Base-by-base conservation (phyloP, 2,113 vertebrate genomes). In the Ophiodon elongatus region DNA sequence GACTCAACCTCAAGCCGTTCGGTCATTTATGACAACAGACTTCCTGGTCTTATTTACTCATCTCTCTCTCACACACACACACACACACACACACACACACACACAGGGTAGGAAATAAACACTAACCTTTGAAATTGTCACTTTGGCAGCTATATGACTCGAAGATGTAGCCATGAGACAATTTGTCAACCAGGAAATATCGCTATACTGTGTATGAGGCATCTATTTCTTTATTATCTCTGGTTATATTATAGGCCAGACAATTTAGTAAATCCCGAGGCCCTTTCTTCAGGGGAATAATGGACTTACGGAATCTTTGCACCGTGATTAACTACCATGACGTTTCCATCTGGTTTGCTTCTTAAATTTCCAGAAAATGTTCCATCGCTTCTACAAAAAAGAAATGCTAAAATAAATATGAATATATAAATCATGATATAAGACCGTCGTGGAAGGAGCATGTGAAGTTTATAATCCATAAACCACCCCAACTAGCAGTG, bases 61-160 rank as follows among this genome's bases (percentile, higher is more conserved):
- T 14, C n/a, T n/a, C n/a, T n/a, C n/a, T n/a, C n/a, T n/a, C n/a
- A 37, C 35, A 37, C 35, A 37, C 35, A 37, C 35, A 37, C 35
- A 37, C 35, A 37, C 35, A 37, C 41, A 43, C 41, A 43, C 43
- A 45, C 43, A 45, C 43, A 15, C 10, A 33, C 45, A 37, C 50
- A 64, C 6, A 33, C 80, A 85, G 85, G 91, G 84, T 79, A 65
- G 85, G 84, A 88, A 90, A 90, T 85, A 70, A 91, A 91, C 91
- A 90, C 90, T 93, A 92, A 86, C 27, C 31, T 50, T 60, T 72
- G 54, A 39, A 2, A 67, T 45, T 78, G 39, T 13, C 47, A 83
- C 47, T 76, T 62, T 73, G 88, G 89, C 85, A 90, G 89, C 91
- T 90, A 86, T 41, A 8, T 6, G 59, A 75, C 25, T n/a, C 23